A percentile compares a stretch with the other conserved stretches of the same genome.
phyloP scores from a whole-genome alignment of 92 coral and sea anemone genomes.

The Actinostola sp. region DNA sequence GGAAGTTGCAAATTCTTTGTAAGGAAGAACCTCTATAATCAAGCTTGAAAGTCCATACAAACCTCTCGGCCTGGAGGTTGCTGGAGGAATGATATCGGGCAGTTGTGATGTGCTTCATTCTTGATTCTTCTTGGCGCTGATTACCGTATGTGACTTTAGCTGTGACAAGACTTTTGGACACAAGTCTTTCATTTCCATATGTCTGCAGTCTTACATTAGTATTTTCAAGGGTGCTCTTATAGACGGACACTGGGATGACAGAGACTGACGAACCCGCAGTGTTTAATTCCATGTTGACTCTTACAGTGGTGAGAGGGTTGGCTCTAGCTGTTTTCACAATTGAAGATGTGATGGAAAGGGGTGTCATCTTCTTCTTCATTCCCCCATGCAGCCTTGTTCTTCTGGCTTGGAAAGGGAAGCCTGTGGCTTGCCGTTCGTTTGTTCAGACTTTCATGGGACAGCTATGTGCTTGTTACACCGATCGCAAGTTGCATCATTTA shows the following conservation, averaged over 20 bases:
- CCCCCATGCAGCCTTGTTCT: not conserved
- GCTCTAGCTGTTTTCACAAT: not conserved
- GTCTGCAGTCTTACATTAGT: not conserved
- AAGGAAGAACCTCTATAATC: no score
- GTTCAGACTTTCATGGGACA: not conserved
- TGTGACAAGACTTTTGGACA: not conserved
- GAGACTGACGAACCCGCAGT: conserved; percentile 1
- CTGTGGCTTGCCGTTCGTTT: not conserved
- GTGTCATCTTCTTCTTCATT: not conserved
- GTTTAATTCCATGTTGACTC: not conserved
- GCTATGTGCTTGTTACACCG: not conserved
- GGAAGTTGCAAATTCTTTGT: no score
- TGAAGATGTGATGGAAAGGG: not conserved
- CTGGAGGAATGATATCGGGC: no score
- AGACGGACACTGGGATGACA: not conserved
- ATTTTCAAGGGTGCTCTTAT: not conserved
- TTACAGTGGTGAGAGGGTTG: no score
- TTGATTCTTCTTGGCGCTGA: no score
- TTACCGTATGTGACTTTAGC: not conserved
- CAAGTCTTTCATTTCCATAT: not conserved
- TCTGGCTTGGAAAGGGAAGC: not conserved
- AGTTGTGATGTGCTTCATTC: no score
- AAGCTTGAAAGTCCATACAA: no score
- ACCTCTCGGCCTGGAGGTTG: no score
- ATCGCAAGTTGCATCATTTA: not conserved